These are phyloP conservation scores for Karalla daura DNA, from an alignment of 2,797 vertebrate genomes.

Conservation along the genomic window DNA sequence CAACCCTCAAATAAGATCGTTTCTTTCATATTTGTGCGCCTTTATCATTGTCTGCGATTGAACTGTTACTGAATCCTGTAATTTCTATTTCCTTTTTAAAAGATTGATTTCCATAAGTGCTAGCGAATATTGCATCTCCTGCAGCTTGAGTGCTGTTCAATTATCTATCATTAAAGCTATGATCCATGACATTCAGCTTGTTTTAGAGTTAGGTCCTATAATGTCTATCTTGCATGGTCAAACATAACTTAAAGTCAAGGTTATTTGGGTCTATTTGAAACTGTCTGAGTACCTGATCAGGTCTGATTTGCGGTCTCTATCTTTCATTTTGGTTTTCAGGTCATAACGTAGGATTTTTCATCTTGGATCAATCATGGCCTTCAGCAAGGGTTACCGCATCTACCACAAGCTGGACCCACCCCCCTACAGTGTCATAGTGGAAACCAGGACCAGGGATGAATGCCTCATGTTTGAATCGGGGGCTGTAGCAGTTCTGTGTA, in stretches of 20 bases:
- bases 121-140: neutral
- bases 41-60: neutral
- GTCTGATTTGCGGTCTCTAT: too few species aligned
- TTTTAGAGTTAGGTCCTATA: too few species aligned
- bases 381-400: slow-evolving; percentile 98
- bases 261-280: slow-evolving; percentile 1
- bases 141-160: neutral
- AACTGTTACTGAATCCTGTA: too few species aligned
- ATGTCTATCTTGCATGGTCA: too few species aligned
- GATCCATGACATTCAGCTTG: neutral
- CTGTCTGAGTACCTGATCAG: neutral
- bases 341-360: slow-evolving; percentile 58
- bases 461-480: slow-evolving; percentile 98
- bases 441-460: slow-evolving; percentile 93
- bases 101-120: too few species aligned
- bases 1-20: neutral
- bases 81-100: too few species aligned
- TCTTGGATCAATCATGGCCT: slow-evolving; percentile 89
- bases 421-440: slow-evolving; percentile 96
- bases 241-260: too few species aligned
- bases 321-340: slow-evolving; percentile 54
- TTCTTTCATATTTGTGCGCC: neutral
- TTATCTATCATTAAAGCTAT: neutral
- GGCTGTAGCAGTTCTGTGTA: slow-evolving; percentile 97
- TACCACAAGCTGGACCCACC: slow-evolving; percentile 97